These are phyloP conservation scores for Holocentrus rufus DNA, from an alignment of 2,797 vertebrate species.

Conservation along the genomic window DNA sequence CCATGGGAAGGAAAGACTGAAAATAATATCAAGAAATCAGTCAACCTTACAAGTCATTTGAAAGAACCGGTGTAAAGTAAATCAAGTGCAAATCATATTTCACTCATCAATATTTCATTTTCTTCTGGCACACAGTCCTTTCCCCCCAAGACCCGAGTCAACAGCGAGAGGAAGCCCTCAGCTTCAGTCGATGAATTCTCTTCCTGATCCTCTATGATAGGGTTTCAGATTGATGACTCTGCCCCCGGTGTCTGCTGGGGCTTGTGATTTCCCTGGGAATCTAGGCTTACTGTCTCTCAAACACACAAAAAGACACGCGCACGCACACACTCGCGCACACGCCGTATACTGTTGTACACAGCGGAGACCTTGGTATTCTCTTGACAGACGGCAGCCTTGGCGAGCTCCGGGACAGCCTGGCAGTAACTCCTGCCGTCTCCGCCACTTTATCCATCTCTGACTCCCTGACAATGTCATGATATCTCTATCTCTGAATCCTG, in stretches of 20 bases:
- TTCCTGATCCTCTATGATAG: constrained; percentile 73
- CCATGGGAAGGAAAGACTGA: neutral
- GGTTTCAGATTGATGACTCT: constrained; percentile 83
- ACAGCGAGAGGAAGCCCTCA: constrained; percentile 66
- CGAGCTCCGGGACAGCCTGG: constrained; percentile 32
- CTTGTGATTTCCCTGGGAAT: constrained; percentile 73
- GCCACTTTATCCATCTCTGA: constrained; percentile 37
- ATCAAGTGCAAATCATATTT: constrained; percentile 73
- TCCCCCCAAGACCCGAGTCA: constrained; percentile 55
- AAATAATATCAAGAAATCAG: constrained; percentile 24
- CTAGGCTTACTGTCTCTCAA: constrained; percentile 72
- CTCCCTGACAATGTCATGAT: constrained; percentile 48
- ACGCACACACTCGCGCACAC: constrained; percentile 16
- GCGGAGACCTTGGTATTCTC: constrained; percentile 42
- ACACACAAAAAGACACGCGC: constrained; percentile 37
- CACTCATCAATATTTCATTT: constrained; percentile 75
- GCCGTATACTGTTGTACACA: constrained; percentile 39
- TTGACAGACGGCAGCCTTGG: constrained; percentile 27
- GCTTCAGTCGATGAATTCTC: constrained; percentile 72
- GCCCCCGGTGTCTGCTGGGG: constrained; percentile 67
- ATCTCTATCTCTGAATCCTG: constrained; percentile 33
- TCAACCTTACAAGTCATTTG: constrained; percentile 35
- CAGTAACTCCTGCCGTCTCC: constrained; percentile 42
- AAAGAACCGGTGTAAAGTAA: constrained; percentile 52
- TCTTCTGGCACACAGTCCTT: constrained; percentile 53